phyloP scores from a whole-genome alignment of 2,113 vertebrate species.

The Oreotrochilus melanogaster region DNA sequence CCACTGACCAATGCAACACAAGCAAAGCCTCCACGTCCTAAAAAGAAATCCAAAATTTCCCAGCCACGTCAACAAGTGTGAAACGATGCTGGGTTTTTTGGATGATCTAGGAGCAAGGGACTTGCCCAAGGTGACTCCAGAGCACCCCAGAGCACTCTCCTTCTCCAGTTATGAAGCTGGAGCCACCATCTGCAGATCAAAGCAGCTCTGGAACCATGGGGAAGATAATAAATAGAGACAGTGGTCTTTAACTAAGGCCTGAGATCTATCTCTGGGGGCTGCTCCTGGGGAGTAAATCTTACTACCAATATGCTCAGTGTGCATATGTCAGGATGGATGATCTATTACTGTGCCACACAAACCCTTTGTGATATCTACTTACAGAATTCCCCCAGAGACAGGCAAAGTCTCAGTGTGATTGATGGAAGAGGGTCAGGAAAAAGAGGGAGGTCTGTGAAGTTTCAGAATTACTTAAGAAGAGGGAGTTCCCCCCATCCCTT shows the following conservation, averaged over 20 bases:
- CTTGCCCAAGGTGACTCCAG: not conserved
- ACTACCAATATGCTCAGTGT: not conserved
- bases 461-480: not conserved
- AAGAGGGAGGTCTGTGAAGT: not conserved
- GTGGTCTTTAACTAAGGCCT: constrained; percentile 5
- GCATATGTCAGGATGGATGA: not conserved
- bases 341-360: not conserved
- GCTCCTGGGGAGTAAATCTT: constrained; percentile 9
- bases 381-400: not conserved
- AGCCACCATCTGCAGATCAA: not conserved
- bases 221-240: constrained; percentile 18
- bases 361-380: not conserved
- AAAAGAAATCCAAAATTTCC: accelerated
- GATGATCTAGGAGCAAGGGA: not conserved
- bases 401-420: not conserved
- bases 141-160: not conserved
- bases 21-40: not conserved
- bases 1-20: accelerated
- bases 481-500: accelerated
- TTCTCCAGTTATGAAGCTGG: not conserved
- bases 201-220: not conserved
- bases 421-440: not conserved
- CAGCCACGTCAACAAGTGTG: accelerated
- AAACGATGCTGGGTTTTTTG: not conserved
- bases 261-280: not conserved